Evolutionary conservation across 2,888 invertebrate genomes (phyloP).

Genomic region (Glyphotaelius pellucidus): DNA sequence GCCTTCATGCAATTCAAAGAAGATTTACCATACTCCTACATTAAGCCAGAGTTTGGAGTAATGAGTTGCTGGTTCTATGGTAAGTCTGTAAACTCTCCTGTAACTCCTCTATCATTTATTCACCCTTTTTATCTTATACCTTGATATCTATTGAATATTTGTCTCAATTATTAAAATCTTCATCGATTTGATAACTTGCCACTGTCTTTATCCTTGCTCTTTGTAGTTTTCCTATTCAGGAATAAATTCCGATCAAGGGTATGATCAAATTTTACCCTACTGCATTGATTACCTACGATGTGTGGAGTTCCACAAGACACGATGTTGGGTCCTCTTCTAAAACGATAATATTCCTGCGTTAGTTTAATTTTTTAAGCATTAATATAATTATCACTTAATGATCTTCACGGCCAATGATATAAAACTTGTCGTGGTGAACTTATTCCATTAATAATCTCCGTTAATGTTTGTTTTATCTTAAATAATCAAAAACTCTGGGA

Average conservation of each 20-base stretch:
- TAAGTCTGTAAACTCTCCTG: slow-evolving; percentile 70
- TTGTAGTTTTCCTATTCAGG: neutral
- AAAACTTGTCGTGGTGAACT: neutral
- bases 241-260: neutral
- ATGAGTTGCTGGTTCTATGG: slow-evolving; percentile 79
- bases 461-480: no score
- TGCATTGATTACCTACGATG: neutral
- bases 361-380: neutral
- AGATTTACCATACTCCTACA: slow-evolving; percentile 71
- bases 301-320: neutral
- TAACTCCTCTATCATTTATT: neutral
- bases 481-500: neutral
- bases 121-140: neutral
- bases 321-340: neutral
- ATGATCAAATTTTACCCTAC: neutral
- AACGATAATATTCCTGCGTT: neutral
- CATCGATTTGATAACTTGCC: neutral
- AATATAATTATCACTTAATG: no score
- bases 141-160: no score
- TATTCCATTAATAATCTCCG: neutral
- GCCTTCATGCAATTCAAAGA: slow-evolving; percentile 77
- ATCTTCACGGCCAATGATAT: no score
- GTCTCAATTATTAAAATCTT: neutral
- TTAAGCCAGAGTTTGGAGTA: slow-evolving; percentile 78
- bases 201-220: neutral